Conservation (phyloP, 2,888 invertebrate genomes). For the Seira ritae region DNA sequence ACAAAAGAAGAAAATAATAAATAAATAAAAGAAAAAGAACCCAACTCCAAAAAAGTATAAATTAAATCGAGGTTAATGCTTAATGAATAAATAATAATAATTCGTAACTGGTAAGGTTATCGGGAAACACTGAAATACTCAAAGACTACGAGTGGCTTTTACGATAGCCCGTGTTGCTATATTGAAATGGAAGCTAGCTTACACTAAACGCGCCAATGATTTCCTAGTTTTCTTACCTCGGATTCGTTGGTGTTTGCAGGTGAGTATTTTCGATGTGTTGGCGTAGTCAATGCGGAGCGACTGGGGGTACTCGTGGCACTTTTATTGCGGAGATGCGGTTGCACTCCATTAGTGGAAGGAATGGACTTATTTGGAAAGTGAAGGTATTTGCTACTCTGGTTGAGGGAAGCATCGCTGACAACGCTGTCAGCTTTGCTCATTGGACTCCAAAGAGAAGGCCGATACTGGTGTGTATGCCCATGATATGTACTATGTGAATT, state of each 20-base stretch:
- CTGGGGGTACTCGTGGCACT: conserved; percentile 78
- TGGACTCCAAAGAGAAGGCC: conserved; percentile 78
- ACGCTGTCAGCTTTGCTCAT: conserved; percentile 76
- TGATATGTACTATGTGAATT: conserved; percentile 90
- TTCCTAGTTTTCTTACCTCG: conserved; percentile 76
- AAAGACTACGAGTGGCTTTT: too few species aligned
- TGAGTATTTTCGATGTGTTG: conserved; percentile 75
- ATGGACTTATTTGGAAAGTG: conserved; percentile 78
- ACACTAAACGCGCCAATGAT: background rate
- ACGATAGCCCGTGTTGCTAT: too few species aligned
- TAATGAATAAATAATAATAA: conserved; percentile 19
- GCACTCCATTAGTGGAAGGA: conserved; percentile 79
- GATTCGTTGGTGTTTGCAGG: conserved; percentile 84
- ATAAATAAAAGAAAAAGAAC: conserved; percentile 32
- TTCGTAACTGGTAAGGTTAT: background rate
- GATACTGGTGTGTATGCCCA: conserved; percentile 86
- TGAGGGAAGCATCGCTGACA: conserved; percentile 76
- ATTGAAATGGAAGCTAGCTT: too few species aligned
- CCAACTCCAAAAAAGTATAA: conserved; percentile 25
- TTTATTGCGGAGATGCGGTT: conserved; percentile 48
- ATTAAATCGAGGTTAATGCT: conserved; percentile 30
- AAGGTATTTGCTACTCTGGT: conserved; percentile 56
- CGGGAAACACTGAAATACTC: too few species aligned
- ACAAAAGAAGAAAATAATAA: conserved; percentile 42
- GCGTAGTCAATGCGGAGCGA: conserved; percentile 61